Base-by-base conservation (phyloP, 2,888 invertebrate species). In the Exephanes ischioxanthus region DNA sequence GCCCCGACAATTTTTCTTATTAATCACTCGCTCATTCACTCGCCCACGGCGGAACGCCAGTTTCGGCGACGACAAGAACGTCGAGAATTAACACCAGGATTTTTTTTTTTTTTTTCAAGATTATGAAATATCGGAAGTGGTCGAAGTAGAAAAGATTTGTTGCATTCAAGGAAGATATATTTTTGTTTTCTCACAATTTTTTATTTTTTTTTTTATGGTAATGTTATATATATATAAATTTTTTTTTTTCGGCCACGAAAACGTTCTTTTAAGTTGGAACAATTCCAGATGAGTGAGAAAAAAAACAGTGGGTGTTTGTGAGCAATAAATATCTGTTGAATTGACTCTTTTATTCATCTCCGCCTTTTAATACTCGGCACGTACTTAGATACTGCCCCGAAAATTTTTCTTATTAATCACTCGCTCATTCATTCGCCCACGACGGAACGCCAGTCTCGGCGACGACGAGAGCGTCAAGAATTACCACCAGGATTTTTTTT, bases 331-430 rank as follows among this genome's bases (percentile, higher is more conserved):
- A 6, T 5, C 5, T 5, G 33, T 33, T 33, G 33, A 33, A 33
- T 26, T 26, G 26, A 37, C 73, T 61, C 51, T 70, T 81, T 73
- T 45, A 77, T 58, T 81, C 53, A 53, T 41, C 22, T 45, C 22
- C 53, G 67, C 68, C 73, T 81, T 78, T 81, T 78, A 81, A 81
- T 70, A 77, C 37, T 55, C 72, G 53, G 51, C 26, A 81, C 73
- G 45, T 73, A 84, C 84, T 85, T 78, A 66, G 53, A 51, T 61
- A 68, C 45, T 26, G 30, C 61, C 68, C 70, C 45, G 19, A 53
- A 33, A 22, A 6, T 80, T 82, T 73, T 26, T 55, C 55, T 78
- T 61, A 53, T 48, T 81, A 41, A 66, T 51, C 33, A n/a, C 33
- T 37, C 5, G 37, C 37, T 4, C 33, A 45, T 75, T 30, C 22